These are phyloP conservation scores for Drosophila ohnishii DNA, from an alignment of 1,140 invertebrate species.

Conservation along the genomic window DNA sequence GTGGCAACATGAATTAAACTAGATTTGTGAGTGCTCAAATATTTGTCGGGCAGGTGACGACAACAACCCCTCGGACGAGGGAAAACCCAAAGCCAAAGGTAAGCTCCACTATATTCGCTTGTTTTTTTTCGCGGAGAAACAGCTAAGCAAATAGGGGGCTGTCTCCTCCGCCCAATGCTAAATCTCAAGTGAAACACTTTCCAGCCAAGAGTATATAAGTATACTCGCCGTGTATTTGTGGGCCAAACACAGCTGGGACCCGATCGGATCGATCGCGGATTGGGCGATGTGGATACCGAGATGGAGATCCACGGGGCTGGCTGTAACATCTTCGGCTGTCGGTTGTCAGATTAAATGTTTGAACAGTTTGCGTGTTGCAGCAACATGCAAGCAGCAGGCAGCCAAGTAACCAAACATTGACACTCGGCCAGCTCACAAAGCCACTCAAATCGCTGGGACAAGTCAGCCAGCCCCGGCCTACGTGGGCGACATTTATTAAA, in stretches of 20 bases:
- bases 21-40: slow-evolving; percentile 76
- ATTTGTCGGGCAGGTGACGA: slow-evolving; percentile 54
- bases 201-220: neutral
- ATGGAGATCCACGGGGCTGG: slow-evolving; percentile 8
- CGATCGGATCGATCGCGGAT: slow-evolving; percentile 32
- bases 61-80: slow-evolving; percentile 12
- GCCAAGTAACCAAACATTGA: slow-evolving; percentile 64
- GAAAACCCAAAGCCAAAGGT: slow-evolving; percentile 60
- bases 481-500: slow-evolving; percentile 72
- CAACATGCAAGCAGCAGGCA: slow-evolving; percentile 50
- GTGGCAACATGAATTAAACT: slow-evolving; percentile 69
- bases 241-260: slow-evolving; percentile 70
- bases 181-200: slow-evolving; percentile 68
- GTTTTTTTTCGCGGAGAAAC: slow-evolving; percentile 46
- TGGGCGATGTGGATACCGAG: slow-evolving; percentile 4
- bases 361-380: slow-evolving; percentile 72
- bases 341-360: slow-evolving; percentile 75
- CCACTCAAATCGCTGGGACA: slow-evolving; percentile 51
- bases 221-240: slow-evolving; percentile 41
- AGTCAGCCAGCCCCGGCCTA: slow-evolving; percentile 35
- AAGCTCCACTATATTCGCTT: slow-evolving; percentile 16
- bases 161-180: slow-evolving; percentile 57
- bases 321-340: slow-evolving; percentile 70
- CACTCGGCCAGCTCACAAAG: slow-evolving; percentile 38
- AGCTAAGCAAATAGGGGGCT: slow-evolving; percentile 57